These are phyloP conservation scores for Priocnemis perturbator DNA, from an alignment of 2,888 invertebrate genomes.

Conservation along the genomic window DNA sequence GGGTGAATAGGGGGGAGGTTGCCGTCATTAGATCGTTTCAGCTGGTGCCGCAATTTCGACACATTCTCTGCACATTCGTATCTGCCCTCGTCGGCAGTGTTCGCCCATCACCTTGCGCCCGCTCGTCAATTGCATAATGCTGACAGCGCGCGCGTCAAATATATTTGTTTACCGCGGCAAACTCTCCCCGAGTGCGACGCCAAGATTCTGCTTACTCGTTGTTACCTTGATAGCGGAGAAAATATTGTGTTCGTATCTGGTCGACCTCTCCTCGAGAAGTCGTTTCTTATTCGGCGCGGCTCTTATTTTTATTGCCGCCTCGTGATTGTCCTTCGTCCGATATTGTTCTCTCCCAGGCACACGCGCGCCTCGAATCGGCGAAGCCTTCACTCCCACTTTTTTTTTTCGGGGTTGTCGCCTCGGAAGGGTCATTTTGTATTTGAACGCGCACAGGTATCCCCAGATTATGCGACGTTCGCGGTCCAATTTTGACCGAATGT, in stretches of 20 bases:
- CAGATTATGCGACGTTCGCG: too few relatives aligned
- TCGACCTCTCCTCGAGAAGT: too few relatives aligned
- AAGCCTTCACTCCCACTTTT: too few relatives aligned
- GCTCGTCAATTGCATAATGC: constrained; percentile 9
- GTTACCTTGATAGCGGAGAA: not conserved
- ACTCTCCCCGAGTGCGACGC: not conserved
- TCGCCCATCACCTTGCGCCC: not conserved
- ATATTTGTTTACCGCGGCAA: constrained; percentile 12
- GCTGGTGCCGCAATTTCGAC: constrained; percentile 25
- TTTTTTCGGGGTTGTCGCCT: too few relatives aligned
- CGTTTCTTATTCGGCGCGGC: too few relatives aligned
- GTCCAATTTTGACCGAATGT: too few relatives aligned
- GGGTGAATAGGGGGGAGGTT: constrained; percentile 13
- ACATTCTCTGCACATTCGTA: not conserved
- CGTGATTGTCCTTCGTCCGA: too few relatives aligned
- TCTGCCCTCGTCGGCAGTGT: not conserved
- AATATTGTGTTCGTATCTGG: not conserved
- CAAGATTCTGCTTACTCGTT: not conserved
- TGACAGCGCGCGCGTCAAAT: not conserved
- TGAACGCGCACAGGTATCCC: too few relatives aligned
- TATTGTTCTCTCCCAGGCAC: too few relatives aligned
- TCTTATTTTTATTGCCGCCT: too few relatives aligned
- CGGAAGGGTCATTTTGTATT: too few relatives aligned
- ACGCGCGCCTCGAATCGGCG: too few relatives aligned
- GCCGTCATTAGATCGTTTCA: constrained; percentile 6